Conservation (phyloP, 2,797 vertebrate genomes). For the Hylomyscus alleni region DNA sequence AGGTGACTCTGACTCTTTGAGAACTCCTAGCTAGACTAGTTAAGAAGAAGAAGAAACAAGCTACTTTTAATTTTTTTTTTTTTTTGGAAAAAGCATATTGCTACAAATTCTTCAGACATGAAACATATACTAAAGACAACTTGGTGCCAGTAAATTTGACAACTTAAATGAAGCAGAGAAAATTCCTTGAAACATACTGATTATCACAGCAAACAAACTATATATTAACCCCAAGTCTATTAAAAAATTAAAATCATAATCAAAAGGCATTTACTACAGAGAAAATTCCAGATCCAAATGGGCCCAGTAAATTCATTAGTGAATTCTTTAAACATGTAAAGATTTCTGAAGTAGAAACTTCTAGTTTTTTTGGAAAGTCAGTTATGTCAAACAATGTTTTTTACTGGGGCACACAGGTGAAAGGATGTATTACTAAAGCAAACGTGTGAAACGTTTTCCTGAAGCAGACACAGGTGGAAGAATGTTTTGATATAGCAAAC, state of each 20-base stretch:
- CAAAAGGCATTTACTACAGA: slow-evolving; percentile 1
- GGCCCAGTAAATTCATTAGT: not conserved
- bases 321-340: slow-evolving; percentile 39
- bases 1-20: not conserved
- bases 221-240: not conserved
- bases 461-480: too few species aligned
- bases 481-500: too few species aligned
- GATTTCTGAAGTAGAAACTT: not conserved
- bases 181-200: slow-evolving; percentile 18
- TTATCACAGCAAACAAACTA: slow-evolving; percentile 38
- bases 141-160: slow-evolving; percentile 29
- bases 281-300: slow-evolving; percentile 2
- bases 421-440: too few species aligned
- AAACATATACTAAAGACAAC: not conserved
- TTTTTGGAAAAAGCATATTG: not conserved
- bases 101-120: slow-evolving; percentile 18
- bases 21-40: not conserved
- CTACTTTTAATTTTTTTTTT: not conserved
- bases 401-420: too few species aligned
- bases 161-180: slow-evolving; percentile 33
- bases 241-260: slow-evolving; percentile 41
- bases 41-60: slow-evolving; percentile 21
- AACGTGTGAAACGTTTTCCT: too few species aligned
- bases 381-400: too few species aligned
- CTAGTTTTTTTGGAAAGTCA: too few species aligned